Percentiles rank a stretch among this genome's conserved stretches.
Evolutionary conservation across 2,797 vertebrate species (phyloP).

Genomic region (Carcharodon carcharias): DNA sequence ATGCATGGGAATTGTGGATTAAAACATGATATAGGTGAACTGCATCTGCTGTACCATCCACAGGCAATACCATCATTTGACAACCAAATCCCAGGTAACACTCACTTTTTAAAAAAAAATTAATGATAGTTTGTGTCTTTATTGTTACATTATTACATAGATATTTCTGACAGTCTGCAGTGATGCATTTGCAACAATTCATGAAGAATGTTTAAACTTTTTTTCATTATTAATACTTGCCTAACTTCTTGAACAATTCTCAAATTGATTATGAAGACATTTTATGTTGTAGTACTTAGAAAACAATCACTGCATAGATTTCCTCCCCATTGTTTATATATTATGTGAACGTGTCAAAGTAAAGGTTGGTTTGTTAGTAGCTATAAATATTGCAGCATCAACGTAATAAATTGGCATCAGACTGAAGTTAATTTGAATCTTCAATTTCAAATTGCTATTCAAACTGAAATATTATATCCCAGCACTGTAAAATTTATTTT

Average conservation of each 20-base stretch:
- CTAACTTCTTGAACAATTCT: too few species aligned
- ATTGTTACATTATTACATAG: not conserved
- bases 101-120: not conserved
- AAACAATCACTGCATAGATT: not conserved
- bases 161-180: not conserved
- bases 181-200: not conserved
- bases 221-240: not conserved
- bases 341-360: not conserved
- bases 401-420: not conserved
- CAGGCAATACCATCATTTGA: not conserved
- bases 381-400: not conserved
- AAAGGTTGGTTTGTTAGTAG: not conserved
- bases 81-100: not conserved
- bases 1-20: not conserved
- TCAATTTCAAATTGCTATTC: not conserved
- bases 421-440: conserved; percentile 1
- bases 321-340: not conserved
- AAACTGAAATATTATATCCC: not conserved
- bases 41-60: not conserved
- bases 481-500: not conserved
- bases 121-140: not conserved
- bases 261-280: not conserved
- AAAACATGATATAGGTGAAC: not conserved
- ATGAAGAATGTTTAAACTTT: not conserved
- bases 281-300: not conserved